Evolutionary conservation across 37 sponge, comb jelly and placozoan genomes (phyloP).

Genomic region (Halichondria panicea): DNA sequence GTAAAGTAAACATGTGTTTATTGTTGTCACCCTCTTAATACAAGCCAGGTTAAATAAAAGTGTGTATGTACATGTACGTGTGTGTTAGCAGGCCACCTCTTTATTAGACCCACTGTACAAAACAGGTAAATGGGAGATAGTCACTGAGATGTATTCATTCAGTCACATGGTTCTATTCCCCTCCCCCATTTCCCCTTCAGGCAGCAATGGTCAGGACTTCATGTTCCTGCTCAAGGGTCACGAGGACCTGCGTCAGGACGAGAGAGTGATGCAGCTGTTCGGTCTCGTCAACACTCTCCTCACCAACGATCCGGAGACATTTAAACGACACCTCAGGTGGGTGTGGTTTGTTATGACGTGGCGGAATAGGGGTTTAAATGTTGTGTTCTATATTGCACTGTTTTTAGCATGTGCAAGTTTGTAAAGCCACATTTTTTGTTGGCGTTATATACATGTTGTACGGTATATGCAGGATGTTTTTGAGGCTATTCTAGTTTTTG

Average conservation of each 20-base stretch:
- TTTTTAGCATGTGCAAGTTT: background rate
- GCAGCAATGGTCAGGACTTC: conserved; percentile 92
- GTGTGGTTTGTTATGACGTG: background rate
- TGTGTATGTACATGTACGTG: too few species aligned
- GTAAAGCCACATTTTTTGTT: too few species aligned
- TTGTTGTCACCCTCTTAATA: too few species aligned
- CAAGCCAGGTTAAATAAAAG: too few species aligned
- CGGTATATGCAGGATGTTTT: too few species aligned
- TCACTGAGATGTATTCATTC: background rate
- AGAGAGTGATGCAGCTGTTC: conserved; percentile 99
- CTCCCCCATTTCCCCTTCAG: conserved; percentile 14
- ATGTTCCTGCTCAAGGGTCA: conserved; percentile 98
- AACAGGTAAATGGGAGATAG: background rate
- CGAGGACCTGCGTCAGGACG: conserved; percentile 97
- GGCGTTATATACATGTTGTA: too few species aligned
- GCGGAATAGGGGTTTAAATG: background rate
- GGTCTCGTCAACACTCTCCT: conserved; percentile 97
- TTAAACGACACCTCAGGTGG: conserved; percentile 88
- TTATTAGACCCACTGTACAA: too few species aligned
- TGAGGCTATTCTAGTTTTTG: too few species aligned
- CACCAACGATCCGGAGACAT: conserved; percentile 84
- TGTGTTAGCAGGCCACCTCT: too few species aligned
- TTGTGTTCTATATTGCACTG: background rate
- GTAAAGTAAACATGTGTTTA: too few species aligned
- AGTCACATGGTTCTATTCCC: background rate